These are phyloP conservation scores for Dermolepida albohirtum DNA, from an alignment of 2,888 invertebrate genomes.

Conservation along the genomic window DNA sequence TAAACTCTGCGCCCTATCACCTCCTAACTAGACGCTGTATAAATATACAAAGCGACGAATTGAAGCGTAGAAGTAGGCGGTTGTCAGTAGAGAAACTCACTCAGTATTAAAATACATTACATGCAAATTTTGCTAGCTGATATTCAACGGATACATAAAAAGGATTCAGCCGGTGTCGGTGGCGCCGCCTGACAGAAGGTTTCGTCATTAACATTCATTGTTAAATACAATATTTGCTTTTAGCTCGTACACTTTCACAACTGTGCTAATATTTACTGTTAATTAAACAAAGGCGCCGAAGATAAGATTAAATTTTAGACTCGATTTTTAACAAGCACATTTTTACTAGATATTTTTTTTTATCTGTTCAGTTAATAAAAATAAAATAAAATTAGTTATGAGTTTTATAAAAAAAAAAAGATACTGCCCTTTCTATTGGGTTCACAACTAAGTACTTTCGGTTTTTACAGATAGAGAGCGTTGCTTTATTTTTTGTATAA, in stretches of 20 bases:
- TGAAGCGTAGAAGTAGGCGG: constrained; percentile 33
- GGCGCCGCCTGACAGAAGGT: constrained; percentile 38
- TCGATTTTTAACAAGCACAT: constrained; percentile 15
- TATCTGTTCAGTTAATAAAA: too few relatives aligned
- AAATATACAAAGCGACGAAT: constrained; percentile 48
- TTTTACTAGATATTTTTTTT: too few relatives aligned
- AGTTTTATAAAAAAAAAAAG: too few relatives aligned
- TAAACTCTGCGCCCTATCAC: constrained; percentile 46
- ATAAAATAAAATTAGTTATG: too few relatives aligned
- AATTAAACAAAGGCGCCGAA: constrained; percentile 56
- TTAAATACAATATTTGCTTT: constrained; percentile 55
- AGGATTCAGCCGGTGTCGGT: constrained; percentile 22
- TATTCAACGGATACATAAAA: constrained; percentile 32
- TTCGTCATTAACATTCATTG: constrained; percentile 60
- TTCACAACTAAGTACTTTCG: too few relatives aligned
- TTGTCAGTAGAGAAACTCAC: constrained; percentile 40
- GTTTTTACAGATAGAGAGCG: too few relatives aligned
- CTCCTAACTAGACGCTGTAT: constrained; percentile 47
- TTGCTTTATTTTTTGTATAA: too few relatives aligned
- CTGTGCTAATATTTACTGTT: constrained; percentile 59
- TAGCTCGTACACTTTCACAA: constrained; percentile 58
- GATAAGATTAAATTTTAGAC: constrained; percentile 46
- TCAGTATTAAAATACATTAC: constrained; percentile 58
- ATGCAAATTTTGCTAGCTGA: constrained; percentile 54
- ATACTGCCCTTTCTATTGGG: too few relatives aligned